Percentiles rank a stretch among this genome's conserved stretches.
These are phyloP conservation scores for Mormyrops attenuatus DNA, from an alignment of 2,797 vertebrate species.

Conservation along the genomic window DNA sequence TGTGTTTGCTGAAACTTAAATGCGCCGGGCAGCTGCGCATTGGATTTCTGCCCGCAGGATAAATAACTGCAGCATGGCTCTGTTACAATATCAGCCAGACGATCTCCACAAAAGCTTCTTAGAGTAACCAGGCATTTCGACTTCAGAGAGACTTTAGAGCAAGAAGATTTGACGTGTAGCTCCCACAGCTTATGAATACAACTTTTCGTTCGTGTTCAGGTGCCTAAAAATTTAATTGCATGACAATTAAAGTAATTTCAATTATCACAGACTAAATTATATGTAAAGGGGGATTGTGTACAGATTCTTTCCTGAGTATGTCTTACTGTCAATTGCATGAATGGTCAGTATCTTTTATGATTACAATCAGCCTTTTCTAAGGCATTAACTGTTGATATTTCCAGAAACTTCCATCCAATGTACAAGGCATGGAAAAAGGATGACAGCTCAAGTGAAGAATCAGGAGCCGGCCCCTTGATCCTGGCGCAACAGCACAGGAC, in stretches of 20 bases:
- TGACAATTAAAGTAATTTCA: not conserved
- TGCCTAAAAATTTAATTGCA: not conserved
- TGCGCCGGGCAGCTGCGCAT: not conserved
- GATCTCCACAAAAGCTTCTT: not conserved
- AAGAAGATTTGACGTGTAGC: not conserved
- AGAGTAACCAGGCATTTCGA: not conserved
- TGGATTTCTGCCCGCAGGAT: not conserved
- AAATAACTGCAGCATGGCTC: not conserved
- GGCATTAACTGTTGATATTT: not conserved
- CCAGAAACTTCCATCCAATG: not conserved
- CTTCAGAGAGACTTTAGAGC: not conserved
- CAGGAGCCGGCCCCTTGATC: not conserved
- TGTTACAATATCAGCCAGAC: not conserved
- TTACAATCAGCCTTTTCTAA: not conserved
- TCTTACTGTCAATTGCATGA: not conserved
- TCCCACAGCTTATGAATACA: not conserved
- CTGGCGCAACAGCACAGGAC: not conserved
- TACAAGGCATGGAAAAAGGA: not conserved
- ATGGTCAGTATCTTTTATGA: not conserved
- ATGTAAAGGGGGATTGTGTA: not conserved
- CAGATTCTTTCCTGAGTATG: not conserved
- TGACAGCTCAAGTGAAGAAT: not conserved
- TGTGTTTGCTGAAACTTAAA: not conserved
- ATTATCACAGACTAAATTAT: not conserved
- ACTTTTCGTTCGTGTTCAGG: not conserved